Conservation (phyloP, 2,888 invertebrate species). For the Ormyrus labotus region DNA sequence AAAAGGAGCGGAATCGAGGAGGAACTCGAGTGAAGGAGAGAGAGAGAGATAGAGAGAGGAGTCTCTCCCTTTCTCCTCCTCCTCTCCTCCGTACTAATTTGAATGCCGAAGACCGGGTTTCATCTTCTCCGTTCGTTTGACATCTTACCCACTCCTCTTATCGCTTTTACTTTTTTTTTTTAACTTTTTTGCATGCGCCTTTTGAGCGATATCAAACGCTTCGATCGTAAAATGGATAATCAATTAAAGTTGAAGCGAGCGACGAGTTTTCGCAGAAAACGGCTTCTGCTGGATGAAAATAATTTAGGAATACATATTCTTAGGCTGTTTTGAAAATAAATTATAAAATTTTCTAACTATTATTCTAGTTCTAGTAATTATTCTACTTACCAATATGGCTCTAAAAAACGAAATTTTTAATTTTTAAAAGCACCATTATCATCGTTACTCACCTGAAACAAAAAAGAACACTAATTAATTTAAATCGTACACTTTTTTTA, state of each 20-base stretch:
- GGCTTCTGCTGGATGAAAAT: conserved; percentile 29
- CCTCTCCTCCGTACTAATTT: conserved; percentile 32
- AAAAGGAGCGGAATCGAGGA: conserved; percentile 25
- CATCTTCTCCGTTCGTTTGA: conserved; percentile 33
- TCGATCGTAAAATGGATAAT: conserved; percentile 37
- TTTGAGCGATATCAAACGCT: conserved; percentile 34
- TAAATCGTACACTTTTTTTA: neutral
- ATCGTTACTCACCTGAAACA: conserved; percentile 38
- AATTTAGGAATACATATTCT: no score
- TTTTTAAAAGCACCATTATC: no score
- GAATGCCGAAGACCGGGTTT: conserved; percentile 38
- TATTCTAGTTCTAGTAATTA: no score
- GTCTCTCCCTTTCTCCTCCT: neutral
- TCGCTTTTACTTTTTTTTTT: neutral
- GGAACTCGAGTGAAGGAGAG: no score
- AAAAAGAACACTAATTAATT: neutral
- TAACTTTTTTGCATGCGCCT: neutral
- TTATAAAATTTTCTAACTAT: no score
- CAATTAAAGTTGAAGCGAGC: conserved; percentile 13
- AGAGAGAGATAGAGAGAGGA: neutral
- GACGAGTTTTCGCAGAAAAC: conserved; percentile 44
- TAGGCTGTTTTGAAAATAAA: no score
- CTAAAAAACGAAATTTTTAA: no score
- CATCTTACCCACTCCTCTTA: conserved; percentile 35
- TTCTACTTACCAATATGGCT: no score